Evolutionary conservation across 1,140 invertebrate species (phyloP).

Genomic region (Trigoniulus corallinus): DNA sequence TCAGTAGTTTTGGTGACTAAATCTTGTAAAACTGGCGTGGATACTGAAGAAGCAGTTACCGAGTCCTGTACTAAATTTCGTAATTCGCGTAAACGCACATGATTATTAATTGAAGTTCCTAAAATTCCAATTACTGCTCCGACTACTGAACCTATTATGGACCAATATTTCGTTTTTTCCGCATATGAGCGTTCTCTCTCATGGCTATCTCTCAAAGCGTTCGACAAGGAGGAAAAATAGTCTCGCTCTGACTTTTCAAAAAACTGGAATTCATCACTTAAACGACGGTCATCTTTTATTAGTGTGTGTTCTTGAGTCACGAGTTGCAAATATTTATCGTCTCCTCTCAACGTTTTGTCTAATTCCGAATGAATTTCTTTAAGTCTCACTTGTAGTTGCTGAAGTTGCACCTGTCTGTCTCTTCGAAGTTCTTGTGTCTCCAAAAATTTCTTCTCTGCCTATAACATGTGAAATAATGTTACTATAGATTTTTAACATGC

Average conservation of each 20-base stretch:
- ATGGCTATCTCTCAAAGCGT: constrained; percentile 48
- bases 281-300: constrained; percentile 24
- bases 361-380: constrained; percentile 46
- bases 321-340: constrained; percentile 40
- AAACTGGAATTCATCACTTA: constrained; percentile 21
- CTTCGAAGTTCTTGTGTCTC: constrained; percentile 39
- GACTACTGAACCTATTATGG: constrained; percentile 48
- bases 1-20: no score
- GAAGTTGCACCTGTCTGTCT: constrained; percentile 34
- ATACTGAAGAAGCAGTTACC: constrained; percentile 5
- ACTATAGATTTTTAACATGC: constrained; percentile 8
- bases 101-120: constrained; percentile 45
- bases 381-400: constrained; percentile 37
- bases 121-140: constrained; percentile 47
- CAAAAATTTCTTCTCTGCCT: constrained; percentile 40
- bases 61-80: constrained; percentile 35
- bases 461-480: constrained; percentile 33
- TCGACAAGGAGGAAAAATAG: constrained; percentile 43
- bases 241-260: constrained; percentile 40
- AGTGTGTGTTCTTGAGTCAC: constrained; percentile 24
- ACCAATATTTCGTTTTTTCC: constrained; percentile 61
- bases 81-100: constrained; percentile 44
- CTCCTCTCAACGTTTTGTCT: constrained; percentile 45
- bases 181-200: constrained; percentile 52
- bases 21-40: no score